Conservation (phyloP, 2,888 invertebrate genomes). For the Corbicula japonica region DNA sequence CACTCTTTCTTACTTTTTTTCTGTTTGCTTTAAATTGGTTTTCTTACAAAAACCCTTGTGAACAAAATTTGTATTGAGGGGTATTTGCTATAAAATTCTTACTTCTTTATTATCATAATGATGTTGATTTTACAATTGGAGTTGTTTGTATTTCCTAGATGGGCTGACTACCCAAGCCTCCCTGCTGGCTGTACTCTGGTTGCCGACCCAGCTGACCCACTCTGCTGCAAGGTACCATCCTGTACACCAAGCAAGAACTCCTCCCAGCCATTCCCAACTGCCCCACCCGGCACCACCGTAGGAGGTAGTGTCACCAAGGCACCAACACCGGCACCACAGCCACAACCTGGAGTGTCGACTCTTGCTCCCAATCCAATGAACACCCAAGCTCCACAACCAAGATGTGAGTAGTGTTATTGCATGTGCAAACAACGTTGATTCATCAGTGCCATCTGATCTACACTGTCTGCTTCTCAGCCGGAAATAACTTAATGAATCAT, state of each 20-base stretch:
- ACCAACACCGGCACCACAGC: constrained; percentile 62
- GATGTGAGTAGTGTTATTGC: no score
- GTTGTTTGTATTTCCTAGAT: constrained; percentile 65
- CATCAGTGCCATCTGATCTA: no score
- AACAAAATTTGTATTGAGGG: no score
- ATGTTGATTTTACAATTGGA: no score
- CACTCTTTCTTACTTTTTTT: no score
- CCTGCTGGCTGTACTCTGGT: constrained; percentile 68
- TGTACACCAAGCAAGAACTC: constrained; percentile 61
- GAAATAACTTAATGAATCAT: no score
- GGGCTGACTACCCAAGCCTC: constrained; percentile 64
- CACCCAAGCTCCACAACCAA: constrained; percentile 30
- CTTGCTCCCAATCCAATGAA: constrained; percentile 59
- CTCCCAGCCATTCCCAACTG: constrained; percentile 66
- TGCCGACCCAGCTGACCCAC: constrained; percentile 66
- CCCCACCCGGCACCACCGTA: constrained; percentile 67
- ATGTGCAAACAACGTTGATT: no score
- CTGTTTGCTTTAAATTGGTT: no score
- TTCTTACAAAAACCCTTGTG: no score
- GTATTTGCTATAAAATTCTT: no score
- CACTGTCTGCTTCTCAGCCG: no score
- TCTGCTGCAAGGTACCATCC: constrained; percentile 73
- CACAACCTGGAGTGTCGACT: constrained; percentile 56
- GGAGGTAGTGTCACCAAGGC: constrained; percentile 71
- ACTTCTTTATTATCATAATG: no score